Base-by-base conservation (phyloP, 2,888 invertebrate genomes). In the Ennomos fuscantarius region DNA sequence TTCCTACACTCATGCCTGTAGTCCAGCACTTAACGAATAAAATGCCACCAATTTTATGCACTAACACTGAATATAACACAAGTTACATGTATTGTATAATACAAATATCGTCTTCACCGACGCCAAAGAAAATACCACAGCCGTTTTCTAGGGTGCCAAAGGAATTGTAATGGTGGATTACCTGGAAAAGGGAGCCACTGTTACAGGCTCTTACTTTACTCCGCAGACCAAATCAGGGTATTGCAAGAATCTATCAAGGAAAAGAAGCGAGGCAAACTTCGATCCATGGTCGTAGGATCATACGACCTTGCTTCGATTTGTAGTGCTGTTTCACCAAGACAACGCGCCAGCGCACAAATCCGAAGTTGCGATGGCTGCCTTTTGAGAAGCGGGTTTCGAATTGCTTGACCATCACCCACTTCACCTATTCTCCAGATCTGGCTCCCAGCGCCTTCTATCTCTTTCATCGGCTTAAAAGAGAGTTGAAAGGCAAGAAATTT, bases 371-470 rank as follows among this genome's bases (percentile, higher is more conserved):
- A 67, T 65, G 60, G 62, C 63, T 63, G 64, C 60, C 52, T 63
- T 66, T 55, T 42, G 55, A 43, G 60, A 67, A 60, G 10, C 50
- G 33, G 64, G 60, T 1, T 69, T 65, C 39, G 60, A 65, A 62
- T 34, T 64, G 43, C 60, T 58, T 34, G 62, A 66, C n/a, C n/a
- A n/a, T 55, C 67, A 55, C 24, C 61, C 62, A 62, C 32, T n/a
- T n/a, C n/a, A n/a, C 40, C 31, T 41, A 49, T n/a, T 49, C 41
- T 24, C 35, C 50, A 40, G 65, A 68, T 42, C 63, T 65, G 44
- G 59, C 65, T 11, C 64, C 63, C 47, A 64, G 65, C 32, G 61
- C 64, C 55, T 67, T 68, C 40, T 65, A 62, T 40, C 60, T 32
- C 32, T 43, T 43, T 32, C 32, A 9, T 9, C 24, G 11, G 11